Conservation (phyloP, 2,797 vertebrate genomes). For the Toxotes lorentzi region DNA sequence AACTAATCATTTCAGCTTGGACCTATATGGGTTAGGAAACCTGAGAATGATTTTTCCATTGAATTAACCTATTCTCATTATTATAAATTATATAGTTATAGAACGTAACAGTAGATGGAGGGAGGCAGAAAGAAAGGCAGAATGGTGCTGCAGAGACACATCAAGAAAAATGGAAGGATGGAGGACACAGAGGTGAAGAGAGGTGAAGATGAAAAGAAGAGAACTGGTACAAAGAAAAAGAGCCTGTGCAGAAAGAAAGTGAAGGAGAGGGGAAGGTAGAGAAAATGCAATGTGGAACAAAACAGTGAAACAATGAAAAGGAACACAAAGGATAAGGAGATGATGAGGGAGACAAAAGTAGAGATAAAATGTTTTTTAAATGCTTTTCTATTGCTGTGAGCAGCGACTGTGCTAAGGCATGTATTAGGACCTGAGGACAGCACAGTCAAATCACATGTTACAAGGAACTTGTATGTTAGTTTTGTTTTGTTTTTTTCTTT, state of each 20-base stretch:
- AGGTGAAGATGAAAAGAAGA: background rate
- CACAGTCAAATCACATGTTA: background rate
- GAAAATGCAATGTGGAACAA: background rate
- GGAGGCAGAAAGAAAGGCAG: background rate
- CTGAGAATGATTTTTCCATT: background rate
- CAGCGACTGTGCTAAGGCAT: background rate
- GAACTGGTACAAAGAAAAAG: background rate
- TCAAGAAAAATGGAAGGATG: background rate
- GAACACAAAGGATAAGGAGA: background rate
- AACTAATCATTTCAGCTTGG: background rate
- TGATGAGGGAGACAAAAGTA: background rate
- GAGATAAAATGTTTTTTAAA: background rate
- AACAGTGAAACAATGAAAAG: conserved; percentile 17
- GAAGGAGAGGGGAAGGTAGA: background rate
- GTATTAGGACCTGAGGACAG: background rate
- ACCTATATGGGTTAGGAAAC: background rate
- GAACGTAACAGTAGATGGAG: no score
- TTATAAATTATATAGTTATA: no score
- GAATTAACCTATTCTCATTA: background rate
- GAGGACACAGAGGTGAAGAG: background rate
- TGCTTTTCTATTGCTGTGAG: background rate
- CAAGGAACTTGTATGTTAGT: background rate
- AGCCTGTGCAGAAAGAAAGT: background rate
- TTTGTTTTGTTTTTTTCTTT: background rate
- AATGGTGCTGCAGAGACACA: background rate